Conservation (phyloP, 2,797 vertebrate genomes). For the Lutra lutra region DNA sequence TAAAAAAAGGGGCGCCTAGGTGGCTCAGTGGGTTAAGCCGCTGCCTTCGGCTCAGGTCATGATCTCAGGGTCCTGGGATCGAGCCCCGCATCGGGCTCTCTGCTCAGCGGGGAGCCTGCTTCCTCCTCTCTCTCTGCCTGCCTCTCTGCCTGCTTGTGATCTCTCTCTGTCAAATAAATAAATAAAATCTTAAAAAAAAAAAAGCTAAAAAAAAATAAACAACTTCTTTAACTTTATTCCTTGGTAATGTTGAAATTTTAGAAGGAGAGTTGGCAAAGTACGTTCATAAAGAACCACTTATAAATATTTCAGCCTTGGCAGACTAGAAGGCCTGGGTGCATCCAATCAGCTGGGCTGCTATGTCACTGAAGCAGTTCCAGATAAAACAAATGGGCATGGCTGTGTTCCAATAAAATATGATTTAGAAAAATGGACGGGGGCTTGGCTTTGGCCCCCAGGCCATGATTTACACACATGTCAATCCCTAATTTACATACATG, state of each 20-base stretch:
- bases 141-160: no score
- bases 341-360: not conserved
- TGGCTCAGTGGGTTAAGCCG: no score
- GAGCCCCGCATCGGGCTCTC: accelerated
- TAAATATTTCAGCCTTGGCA: not conserved
- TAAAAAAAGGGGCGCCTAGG: no score
- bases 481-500: not conserved
- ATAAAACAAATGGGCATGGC: not conserved
- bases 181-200: no score
- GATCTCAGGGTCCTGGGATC: no score
- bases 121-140: no score
- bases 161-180: no score
- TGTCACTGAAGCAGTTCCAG: not conserved
- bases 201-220: no score
- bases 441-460: not conserved
- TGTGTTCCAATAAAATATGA: not conserved
- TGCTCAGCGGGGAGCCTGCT: no score
- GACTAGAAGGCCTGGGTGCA: not conserved
- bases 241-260: not conserved
- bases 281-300: not conserved
- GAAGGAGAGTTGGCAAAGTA: not conserved
- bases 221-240: not conserved
- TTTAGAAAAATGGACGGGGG: not conserved
- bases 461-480: not conserved
- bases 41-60: no score